Conservation (phyloP, 2,888 invertebrate species). For the Ypsolopha sequella region DNA sequence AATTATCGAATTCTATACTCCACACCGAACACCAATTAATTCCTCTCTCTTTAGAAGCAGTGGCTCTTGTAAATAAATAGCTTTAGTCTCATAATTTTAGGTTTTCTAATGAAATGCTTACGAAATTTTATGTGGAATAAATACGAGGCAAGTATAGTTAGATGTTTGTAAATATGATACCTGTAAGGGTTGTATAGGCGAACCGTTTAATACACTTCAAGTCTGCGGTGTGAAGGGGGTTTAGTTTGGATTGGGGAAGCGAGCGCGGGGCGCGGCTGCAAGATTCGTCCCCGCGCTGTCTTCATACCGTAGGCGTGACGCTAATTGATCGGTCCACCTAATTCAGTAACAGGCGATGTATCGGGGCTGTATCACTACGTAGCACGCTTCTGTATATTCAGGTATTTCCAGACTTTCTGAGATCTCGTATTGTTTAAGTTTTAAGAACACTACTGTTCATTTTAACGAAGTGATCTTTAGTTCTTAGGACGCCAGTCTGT, state of each 20-base stretch:
- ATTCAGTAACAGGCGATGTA: neutral
- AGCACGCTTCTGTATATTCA: constrained; percentile 49
- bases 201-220: constrained; percentile 2
- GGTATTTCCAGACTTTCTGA: constrained; percentile 69
- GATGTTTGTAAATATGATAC: constrained; percentile 31
- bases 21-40: constrained; percentile 18
- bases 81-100: too few species aligned
- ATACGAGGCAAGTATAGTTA: constrained; percentile 8
- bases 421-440: constrained; percentile 67
- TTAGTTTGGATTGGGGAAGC: neutral
- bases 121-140: too few species aligned
- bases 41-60: too few species aligned
- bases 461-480: constrained; percentile 51
- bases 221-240: neutral
- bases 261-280: neutral
- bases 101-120: too few species aligned
- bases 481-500: constrained; percentile 29
- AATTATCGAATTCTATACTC: constrained; percentile 34
- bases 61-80: too few species aligned
- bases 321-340: neutral
- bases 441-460: constrained; percentile 61
- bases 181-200: constrained; percentile 18
- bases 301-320: too few species aligned
- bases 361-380: constrained; percentile 3
- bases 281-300: neutral